Evolutionary conservation across 2,888 invertebrate species (phyloP).

Genomic region (Chrysolina americana): DNA sequence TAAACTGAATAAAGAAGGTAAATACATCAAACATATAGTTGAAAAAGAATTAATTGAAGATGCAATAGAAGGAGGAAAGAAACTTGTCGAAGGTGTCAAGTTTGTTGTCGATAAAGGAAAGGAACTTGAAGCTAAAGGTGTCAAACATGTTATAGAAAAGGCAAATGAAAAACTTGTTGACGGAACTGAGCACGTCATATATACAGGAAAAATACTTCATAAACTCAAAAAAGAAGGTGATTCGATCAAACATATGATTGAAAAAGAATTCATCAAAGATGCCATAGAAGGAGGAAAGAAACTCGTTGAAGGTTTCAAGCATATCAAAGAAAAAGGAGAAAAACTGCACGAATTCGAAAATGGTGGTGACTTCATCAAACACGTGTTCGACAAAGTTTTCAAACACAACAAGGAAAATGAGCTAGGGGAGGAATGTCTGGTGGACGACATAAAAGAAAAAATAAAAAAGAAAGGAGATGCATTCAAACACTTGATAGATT

Average conservation of each 20-base stretch:
- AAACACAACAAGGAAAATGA: not conserved
- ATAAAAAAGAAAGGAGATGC: not conserved
- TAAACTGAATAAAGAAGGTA: not conserved
- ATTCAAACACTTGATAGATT: not conserved
- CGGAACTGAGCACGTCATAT: not conserved
- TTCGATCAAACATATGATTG: too few relatives aligned
- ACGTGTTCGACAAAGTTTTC: not conserved
- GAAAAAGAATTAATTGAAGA: not conserved
- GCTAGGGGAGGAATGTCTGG: too few relatives aligned
- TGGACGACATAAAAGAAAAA: not conserved
- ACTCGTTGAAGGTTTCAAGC: too few relatives aligned
- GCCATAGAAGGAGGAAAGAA: too few relatives aligned
- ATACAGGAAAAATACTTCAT: not conserved
- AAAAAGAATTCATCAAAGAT: too few relatives aligned
- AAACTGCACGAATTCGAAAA: not conserved
- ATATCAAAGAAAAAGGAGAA: too few relatives aligned
- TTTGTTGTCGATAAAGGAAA: not conserved
- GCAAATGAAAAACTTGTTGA: not conserved
- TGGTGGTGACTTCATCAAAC: not conserved
- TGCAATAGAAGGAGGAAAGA: not conserved
- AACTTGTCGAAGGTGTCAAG: not conserved
- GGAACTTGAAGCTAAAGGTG: not conserved
- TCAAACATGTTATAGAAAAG: constrained; percentile 1
- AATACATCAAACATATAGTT: too few relatives aligned
- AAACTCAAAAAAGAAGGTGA: not conserved